A percentile compares a stretch with the other conserved stretches of the same genome.
These are phyloP conservation scores for Capreolus pygargus DNA, from an alignment of 2,113 vertebrate species.

Conservation along the genomic window DNA sequence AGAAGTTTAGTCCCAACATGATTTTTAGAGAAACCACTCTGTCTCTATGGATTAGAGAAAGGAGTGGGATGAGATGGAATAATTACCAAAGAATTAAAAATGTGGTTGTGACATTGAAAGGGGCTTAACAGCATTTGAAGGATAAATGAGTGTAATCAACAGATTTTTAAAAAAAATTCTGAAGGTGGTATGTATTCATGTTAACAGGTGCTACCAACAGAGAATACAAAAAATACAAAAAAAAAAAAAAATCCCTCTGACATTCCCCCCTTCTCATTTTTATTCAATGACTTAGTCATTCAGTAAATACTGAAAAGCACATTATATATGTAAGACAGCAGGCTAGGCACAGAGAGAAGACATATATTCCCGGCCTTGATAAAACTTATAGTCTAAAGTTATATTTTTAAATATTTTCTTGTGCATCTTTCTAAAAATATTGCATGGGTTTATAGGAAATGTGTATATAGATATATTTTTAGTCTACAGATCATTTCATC, in stretches of 20 bases:
- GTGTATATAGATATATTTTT: not conserved
- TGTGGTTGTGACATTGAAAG: not conserved
- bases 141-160: not conserved
- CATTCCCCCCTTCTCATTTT: not conserved
- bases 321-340: not conserved
- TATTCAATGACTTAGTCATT: not conserved
- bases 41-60: not conserved
- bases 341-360: not conserved
- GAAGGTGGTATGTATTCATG: not conserved
- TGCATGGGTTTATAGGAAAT: not conserved
- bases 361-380: not conserved
- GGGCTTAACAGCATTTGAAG: not conserved
- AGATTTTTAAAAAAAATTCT: not conserved
- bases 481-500: not conserved
- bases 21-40: not conserved
- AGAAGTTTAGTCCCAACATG: not conserved
- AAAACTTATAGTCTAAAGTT: not conserved
- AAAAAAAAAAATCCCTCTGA: not conserved
- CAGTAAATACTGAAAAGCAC: not conserved
- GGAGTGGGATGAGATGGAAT: not conserved
- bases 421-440: not conserved
- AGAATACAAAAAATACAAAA: not conserved
- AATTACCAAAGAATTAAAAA: not conserved
- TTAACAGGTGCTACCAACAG: not conserved
- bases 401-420: not conserved